A percentile compares a stretch with the other conserved stretches of the same genome.
Evolutionary conservation across 2,113 vertebrate species (phyloP).

Genomic region (Nothobranchius furzeri): DNA sequence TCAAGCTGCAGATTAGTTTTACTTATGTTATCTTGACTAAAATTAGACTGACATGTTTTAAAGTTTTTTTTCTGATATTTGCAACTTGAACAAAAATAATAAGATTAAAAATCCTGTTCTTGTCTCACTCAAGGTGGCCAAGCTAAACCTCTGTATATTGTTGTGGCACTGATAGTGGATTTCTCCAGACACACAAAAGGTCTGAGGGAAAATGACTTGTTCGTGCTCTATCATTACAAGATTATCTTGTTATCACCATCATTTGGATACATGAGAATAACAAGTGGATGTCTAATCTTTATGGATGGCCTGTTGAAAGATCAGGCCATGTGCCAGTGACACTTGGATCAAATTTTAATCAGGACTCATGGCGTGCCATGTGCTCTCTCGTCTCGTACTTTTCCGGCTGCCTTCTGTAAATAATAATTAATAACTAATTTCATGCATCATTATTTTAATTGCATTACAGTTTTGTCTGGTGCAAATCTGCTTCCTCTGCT

Average conservation of each 20-base stretch:
- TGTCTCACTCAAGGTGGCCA: too few species aligned
- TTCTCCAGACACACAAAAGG: conserved; percentile 35
- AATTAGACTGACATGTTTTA: too few species aligned
- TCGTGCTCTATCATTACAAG: conserved; percentile 35
- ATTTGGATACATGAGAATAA: neutral
- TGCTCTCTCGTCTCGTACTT: conserved; percentile 41
- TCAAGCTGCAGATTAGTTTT: too few species aligned
- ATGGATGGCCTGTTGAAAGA: conserved; percentile 25
- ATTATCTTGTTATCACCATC: conserved; percentile 33
- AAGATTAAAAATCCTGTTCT: too few species aligned
- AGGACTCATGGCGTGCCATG: conserved; percentile 30
- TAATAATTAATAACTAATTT: conserved; percentile 45
- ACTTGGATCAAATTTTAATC: conserved; percentile 28
- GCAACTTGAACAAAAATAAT: too few species aligned
- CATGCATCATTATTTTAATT: conserved; percentile 40
- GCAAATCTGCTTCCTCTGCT: conserved; percentile 39
- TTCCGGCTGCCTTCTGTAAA: conserved; percentile 45
- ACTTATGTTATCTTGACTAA: too few species aligned
- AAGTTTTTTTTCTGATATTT: too few species aligned
- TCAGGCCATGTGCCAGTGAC: conserved; percentile 25
- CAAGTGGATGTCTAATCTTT: conserved; percentile 34
- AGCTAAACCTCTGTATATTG: neutral
- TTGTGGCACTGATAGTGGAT: conserved; percentile 36
- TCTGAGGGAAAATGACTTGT: conserved; percentile 47
- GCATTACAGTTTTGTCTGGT: conserved; percentile 43